Evolutionary conservation across 2,113 vertebrate species (phyloP).

Genomic region (Spheniscus mendiculus): DNA sequence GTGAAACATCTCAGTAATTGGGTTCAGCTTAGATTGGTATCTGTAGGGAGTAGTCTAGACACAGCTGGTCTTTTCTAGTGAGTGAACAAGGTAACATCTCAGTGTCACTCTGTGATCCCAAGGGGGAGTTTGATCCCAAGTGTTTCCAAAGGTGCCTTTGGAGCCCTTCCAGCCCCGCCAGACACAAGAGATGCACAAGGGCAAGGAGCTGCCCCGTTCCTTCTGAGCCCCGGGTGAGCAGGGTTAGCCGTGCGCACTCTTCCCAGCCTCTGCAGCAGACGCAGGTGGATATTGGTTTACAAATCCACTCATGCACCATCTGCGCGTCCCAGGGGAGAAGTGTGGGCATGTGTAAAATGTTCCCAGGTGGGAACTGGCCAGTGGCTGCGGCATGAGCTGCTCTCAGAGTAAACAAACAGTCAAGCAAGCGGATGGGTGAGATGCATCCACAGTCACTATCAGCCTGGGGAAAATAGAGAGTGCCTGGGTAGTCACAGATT

Average conservation of each 20-base stretch:
- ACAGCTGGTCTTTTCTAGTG: background rate
- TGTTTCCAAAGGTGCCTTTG: background rate
- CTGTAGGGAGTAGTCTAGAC: background rate
- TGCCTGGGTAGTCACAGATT: background rate
- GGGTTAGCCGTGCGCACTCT: fast-evolving
- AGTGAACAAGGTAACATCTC: background rate
- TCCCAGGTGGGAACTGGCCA: background rate
- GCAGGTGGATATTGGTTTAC: background rate
- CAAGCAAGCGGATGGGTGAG: background rate
- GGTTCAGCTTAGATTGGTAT: background rate
- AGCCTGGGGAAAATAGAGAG: background rate
- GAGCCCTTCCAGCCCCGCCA: background rate
- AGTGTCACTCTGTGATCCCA: fast-evolving
- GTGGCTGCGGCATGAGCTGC: background rate
- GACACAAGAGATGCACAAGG: background rate
- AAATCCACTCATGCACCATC: background rate
- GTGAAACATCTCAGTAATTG: background rate
- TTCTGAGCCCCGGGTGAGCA: background rate
- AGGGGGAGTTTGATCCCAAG: too few species aligned
- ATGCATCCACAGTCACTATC: background rate
- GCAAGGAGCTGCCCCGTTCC: background rate
- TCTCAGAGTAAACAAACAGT: background rate
- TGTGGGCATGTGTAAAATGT: background rate
- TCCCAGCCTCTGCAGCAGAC: background rate
- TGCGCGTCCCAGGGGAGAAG: background rate